Percentiles rank a stretch among this genome's conserved stretches.
Evolutionary conservation across 2,113 vertebrate species (phyloP).

Genomic region (Apaloderma vittatum): DNA sequence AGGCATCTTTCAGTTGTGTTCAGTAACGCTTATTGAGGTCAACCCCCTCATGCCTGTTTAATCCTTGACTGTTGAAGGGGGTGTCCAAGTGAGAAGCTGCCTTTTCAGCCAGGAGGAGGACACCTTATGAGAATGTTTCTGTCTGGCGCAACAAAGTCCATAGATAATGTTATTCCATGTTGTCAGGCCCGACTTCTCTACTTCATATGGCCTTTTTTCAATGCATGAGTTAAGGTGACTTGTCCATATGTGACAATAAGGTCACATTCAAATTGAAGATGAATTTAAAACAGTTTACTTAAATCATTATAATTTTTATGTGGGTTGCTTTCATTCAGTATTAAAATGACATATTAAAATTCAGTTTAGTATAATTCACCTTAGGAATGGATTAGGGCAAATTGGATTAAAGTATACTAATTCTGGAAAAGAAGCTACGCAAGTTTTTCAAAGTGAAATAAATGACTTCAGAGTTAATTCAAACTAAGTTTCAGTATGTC

Average conservation of each 20-base stretch:
- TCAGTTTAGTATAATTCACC: constrained; percentile 50
- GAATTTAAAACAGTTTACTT: constrained; percentile 7
- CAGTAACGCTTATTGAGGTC: background rate
- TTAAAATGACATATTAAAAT: constrained; percentile 36
- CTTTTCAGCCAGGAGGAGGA: background rate
- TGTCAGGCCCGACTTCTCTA: background rate
- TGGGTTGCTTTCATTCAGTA: constrained; percentile 31
- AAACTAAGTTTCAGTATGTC: background rate
- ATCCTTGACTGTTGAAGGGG: background rate
- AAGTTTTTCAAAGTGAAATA: constrained; percentile 1
- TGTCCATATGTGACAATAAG: background rate
- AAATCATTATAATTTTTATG: background rate
- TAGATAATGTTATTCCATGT: background rate
- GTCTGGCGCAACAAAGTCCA: background rate
- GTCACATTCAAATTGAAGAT: constrained; percentile 25
- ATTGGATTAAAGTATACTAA: constrained; percentile 46
- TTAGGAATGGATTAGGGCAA: constrained; percentile 46
- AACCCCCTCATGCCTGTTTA: background rate
- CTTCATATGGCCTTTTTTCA: background rate
- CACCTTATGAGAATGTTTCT: background rate
- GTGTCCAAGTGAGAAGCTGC: background rate
- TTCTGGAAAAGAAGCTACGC: background rate
- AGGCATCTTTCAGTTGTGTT: background rate
- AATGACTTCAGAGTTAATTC: background rate
- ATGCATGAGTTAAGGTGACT: background rate